These are phyloP conservation scores for Corythornis madagascariensis DNA, from an alignment of 2,113 vertebrate genomes.

Conservation along the genomic window DNA sequence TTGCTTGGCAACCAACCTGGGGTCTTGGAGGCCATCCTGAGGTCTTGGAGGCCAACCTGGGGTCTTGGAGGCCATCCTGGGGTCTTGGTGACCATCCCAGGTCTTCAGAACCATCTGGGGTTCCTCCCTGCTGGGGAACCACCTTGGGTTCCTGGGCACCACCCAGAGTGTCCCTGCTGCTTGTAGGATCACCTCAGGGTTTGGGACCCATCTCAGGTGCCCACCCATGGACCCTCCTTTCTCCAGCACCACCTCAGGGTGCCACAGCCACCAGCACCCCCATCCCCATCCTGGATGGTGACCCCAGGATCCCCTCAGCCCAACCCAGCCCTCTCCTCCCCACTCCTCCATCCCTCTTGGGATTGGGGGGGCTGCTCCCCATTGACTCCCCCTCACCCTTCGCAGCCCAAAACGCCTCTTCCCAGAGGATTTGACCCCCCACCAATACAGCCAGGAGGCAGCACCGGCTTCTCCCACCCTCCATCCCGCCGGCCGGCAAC, in stretches of 20 bases:
- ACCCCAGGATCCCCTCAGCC: too few relatives aligned
- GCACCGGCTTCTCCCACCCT: neutral
- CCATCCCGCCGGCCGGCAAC: neutral
- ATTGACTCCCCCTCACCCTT: accelerated
- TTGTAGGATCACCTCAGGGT: neutral
- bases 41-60: neutral
- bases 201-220: neutral
- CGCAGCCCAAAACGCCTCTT: neutral
- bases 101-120: neutral
- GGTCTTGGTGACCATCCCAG: neutral
- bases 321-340: neutral
- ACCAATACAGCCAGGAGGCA: neutral
- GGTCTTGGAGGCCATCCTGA: too few relatives aligned
- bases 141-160: neutral
- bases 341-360: neutral
- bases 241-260: neutral
- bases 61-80: too few relatives aligned
- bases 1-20: neutral
- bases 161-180: accelerated
- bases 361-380: neutral
- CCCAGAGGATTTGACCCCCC: neutral
- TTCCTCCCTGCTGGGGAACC: accelerated
- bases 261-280: neutral
- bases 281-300: neutral
- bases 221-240: neutral